These are phyloP conservation scores for Mylabris phalerata DNA, from an alignment of 1,140 invertebrate genomes.

Conservation along the genomic window DNA sequence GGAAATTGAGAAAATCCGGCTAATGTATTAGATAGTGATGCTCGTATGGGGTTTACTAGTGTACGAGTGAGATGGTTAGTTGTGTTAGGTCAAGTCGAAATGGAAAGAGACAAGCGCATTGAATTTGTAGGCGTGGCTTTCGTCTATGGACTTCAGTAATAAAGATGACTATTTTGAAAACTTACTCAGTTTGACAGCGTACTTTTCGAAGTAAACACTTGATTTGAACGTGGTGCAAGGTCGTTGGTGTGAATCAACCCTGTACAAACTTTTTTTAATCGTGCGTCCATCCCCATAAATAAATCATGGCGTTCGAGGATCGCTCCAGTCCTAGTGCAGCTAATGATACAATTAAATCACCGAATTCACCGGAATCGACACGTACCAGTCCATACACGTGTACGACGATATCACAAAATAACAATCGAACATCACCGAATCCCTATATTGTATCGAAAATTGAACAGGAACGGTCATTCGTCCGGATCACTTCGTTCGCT, in stretches of 20 bases:
- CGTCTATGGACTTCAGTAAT: slow-evolving; percentile 34
- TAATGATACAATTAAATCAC: slow-evolving; percentile 20
- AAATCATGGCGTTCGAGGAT: slow-evolving; percentile 39
- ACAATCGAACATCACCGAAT: slow-evolving; percentile 21
- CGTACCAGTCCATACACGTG: slow-evolving; percentile 39
- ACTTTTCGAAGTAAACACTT: slow-evolving; percentile 41
- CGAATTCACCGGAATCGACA: slow-evolving; percentile 39
- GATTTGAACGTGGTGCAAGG: slow-evolving; percentile 19
- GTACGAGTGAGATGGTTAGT: background rate
- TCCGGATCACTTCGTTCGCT: slow-evolving; percentile 38
- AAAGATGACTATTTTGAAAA: slow-evolving; percentile 46
- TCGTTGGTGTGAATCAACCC: background rate
- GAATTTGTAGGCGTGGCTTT: slow-evolving; percentile 30
- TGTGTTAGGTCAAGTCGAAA: background rate
- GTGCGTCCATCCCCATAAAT: background rate
- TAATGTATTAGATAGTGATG: background rate
- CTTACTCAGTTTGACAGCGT: slow-evolving; percentile 45
- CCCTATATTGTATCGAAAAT: slow-evolving; percentile 14
- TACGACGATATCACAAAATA: slow-evolving; percentile 31
- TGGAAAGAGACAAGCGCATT: slow-evolving; percentile 17
- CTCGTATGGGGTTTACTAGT: background rate
- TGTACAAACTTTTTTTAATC: background rate
- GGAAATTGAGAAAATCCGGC: background rate
- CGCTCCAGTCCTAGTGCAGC: slow-evolving; percentile 38
- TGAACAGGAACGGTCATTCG: slow-evolving; percentile 26